These are phyloP conservation scores for Steinernema khuongi DNA, from an alignment of 1,140 invertebrate species.

Conservation along the genomic window DNA sequence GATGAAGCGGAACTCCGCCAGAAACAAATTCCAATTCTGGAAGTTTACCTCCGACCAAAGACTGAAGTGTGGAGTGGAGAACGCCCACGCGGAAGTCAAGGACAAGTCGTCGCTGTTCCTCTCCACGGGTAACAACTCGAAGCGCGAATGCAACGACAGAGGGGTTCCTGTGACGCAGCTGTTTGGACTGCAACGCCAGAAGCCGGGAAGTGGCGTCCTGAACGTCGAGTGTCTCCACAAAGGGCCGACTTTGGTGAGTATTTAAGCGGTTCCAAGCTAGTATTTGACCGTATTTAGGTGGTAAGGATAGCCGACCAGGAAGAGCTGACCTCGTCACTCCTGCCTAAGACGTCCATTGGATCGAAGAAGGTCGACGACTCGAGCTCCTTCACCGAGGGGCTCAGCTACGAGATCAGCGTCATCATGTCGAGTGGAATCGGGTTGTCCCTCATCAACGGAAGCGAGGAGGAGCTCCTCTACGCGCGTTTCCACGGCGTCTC, in stretches of 20 bases:
- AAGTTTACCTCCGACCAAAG: constrained; percentile 68
- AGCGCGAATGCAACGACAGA: constrained; percentile 18
- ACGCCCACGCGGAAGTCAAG: neutral
- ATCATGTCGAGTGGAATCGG: constrained; percentile 69
- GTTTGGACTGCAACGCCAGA: constrained; percentile 63
- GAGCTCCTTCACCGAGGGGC: too few relatives aligned
- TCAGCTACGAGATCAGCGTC: constrained; percentile 27
- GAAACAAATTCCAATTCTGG: constrained; percentile 85
- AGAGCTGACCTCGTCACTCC: too few relatives aligned
- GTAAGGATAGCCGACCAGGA: constrained; percentile 45
- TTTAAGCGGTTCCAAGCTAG: neutral
- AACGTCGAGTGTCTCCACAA: constrained; percentile 76
- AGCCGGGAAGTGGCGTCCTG: constrained; percentile 83
- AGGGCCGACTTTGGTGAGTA: constrained; percentile 77
- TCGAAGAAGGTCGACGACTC: too few relatives aligned
- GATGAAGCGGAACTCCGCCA: constrained; percentile 73
- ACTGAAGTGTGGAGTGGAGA: neutral
- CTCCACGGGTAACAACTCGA: neutral
- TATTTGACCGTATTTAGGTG: constrained; percentile 10
- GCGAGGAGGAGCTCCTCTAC: constrained; percentile 77
- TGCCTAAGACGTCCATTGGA: too few relatives aligned
- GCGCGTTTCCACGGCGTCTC: constrained; percentile 62
- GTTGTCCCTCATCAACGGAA: constrained; percentile 75
- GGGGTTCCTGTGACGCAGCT: constrained; percentile 31
- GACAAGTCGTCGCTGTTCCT: neutral